Evolutionary conservation across 2,888 invertebrate genomes (phyloP).

Genomic region (Pecten maximus): DNA sequence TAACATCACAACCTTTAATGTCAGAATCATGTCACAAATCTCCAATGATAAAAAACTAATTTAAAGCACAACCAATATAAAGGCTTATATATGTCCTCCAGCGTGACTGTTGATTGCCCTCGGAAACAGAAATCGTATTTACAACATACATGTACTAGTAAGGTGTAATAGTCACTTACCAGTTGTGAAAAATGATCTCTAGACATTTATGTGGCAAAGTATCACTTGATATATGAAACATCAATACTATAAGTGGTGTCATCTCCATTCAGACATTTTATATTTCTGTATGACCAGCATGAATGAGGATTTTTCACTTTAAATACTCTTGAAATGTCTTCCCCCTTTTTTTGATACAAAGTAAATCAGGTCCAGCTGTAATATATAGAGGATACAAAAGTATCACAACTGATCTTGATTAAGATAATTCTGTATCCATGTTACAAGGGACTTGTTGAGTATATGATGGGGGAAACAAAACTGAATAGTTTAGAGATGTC

Average conservation of each 20-base stretch:
- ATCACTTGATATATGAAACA: too few relatives aligned
- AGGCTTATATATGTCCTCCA: not conserved
- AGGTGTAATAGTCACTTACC: too few relatives aligned
- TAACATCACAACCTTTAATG: conserved; percentile 27
- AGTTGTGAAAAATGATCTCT: too few relatives aligned
- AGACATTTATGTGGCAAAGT: too few relatives aligned
- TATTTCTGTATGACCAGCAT: too few relatives aligned
- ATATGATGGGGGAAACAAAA: not conserved
- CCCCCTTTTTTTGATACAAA: too few relatives aligned
- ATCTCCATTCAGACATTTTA: too few relatives aligned
- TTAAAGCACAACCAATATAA: conserved; percentile 30
- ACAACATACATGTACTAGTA: not conserved
- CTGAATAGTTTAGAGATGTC: not conserved
- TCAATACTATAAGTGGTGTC: too few relatives aligned
- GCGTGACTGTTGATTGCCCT: not conserved
- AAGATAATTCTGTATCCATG: not conserved
- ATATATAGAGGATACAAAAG: too few relatives aligned
- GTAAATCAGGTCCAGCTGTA: too few relatives aligned
- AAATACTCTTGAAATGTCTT: too few relatives aligned
- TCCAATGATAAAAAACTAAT: conserved; percentile 24
- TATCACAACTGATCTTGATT: not conserved
- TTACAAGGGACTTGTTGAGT: not conserved
- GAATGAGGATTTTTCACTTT: too few relatives aligned
- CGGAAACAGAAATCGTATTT: not conserved
- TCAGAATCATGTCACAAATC: not conserved